Evolutionary conservation across 2,888 invertebrate species (phyloP).

Genomic region (Belgica antarctica): DNA sequence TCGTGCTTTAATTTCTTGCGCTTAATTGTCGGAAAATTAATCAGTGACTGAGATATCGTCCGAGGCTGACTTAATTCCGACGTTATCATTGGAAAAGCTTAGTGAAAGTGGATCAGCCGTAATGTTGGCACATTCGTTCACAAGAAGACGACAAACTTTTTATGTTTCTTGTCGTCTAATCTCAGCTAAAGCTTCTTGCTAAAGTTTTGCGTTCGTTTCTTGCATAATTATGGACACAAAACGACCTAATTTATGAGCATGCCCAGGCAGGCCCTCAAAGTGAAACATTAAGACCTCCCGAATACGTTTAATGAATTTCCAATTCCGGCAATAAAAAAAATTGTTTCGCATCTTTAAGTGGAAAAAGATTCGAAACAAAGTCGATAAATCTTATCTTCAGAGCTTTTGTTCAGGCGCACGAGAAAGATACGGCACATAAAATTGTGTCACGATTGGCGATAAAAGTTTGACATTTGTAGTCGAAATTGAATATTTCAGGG

Average conservation of each 20-base stretch:
- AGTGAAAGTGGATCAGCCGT: too few species aligned
- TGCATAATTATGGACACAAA: too few species aligned
- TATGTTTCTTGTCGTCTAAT: too few species aligned
- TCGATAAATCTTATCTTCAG: slow-evolving; percentile 7
- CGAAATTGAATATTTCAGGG: neutral
- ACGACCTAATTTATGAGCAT: too few species aligned
- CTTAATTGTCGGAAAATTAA: neutral
- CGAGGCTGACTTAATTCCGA: neutral
- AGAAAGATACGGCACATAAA: neutral
- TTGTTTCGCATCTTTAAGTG: neutral
- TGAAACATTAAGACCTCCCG: neutral
- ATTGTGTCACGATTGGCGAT: neutral
- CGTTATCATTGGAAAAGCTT: too few species aligned
- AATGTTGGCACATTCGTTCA: too few species aligned
- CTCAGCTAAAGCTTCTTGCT: too few species aligned
- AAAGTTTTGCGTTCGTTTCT: too few species aligned
- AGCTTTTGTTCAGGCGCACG: neutral
- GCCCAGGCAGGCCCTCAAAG: too few species aligned
- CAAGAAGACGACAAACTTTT: too few species aligned
- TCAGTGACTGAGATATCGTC: neutral
- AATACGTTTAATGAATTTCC: neutral
- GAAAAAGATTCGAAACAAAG: neutral
- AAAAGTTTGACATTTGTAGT: neutral
- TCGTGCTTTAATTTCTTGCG: neutral
- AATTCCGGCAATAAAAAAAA: neutral